Percentiles rank a stretch among this genome's conserved stretches.
Conservation (phyloP, 2,113 vertebrate genomes). For the Daboia siamensis region DNA sequence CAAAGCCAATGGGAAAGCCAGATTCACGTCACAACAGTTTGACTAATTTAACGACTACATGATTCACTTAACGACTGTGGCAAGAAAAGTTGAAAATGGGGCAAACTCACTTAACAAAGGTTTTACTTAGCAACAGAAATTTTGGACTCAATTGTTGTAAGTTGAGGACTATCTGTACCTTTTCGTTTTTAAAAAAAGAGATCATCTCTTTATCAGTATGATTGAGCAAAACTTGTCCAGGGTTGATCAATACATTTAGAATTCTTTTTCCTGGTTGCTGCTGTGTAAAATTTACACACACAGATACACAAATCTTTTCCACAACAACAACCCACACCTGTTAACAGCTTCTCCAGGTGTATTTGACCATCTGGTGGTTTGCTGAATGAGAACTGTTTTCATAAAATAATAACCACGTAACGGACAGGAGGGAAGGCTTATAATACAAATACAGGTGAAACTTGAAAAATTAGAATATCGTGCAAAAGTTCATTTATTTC, state of each 20-base stretch:
- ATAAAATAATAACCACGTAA: neutral
- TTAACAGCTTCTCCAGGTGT: slow-evolving; percentile 12
- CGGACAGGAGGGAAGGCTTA: neutral
- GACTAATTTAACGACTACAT: too few relatives aligned
- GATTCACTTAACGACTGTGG: too few relatives aligned
- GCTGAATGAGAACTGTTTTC: slow-evolving; percentile 16
- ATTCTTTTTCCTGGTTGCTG: neutral
- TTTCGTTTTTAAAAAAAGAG: neutral
- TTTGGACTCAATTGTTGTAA: too few relatives aligned
- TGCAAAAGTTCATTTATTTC: too few relatives aligned
- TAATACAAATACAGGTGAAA: neutral
- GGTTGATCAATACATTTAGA: neutral
- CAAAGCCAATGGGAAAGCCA: too few relatives aligned
- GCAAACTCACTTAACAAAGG: too few relatives aligned
- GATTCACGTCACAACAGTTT: too few relatives aligned
- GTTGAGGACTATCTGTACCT: too few relatives aligned
- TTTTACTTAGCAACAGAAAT: too few relatives aligned
- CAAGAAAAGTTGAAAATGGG: too few relatives aligned
- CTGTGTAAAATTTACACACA: neutral
- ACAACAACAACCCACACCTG: neutral
- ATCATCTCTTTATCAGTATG: neutral
- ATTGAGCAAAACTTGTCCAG: neutral
- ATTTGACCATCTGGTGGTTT: slow-evolving; percentile 18
- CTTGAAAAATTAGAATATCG: too few relatives aligned
- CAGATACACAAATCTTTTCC: neutral